Conservation (phyloP, 1,140 invertebrate genomes). For the Lysiphlebus fabarum region DNA sequence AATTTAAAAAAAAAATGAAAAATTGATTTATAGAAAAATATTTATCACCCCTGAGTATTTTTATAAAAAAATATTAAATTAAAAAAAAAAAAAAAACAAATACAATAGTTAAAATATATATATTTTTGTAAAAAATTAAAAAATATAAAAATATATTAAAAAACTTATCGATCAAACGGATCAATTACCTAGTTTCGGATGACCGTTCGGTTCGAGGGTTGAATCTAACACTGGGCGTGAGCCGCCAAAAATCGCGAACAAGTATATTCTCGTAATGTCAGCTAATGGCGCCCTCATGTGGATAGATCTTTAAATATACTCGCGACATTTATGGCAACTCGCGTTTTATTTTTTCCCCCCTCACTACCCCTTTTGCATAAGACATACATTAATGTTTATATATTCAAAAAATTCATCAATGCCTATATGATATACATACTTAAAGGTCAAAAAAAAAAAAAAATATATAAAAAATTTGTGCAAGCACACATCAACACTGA, state of each 20-base stretch:
- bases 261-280: constrained; percentile 45
- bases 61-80: too few relatives aligned
- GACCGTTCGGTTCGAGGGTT: constrained; percentile 56
- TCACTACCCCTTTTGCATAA: not conserved
- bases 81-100: too few relatives aligned
- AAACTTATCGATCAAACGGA: constrained; percentile 23
- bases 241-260: constrained; percentile 50
- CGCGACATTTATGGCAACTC: constrained; percentile 36
- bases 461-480: not conserved
- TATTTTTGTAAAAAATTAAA: not conserved
- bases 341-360: constrained; percentile 6
- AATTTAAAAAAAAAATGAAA: too few relatives aligned
- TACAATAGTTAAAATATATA: too few relatives aligned
- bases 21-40: too few relatives aligned
- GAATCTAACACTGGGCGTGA: constrained; percentile 52
- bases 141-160: not conserved
- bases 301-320: constrained; percentile 27
- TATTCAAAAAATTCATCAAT: not conserved
- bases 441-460: constrained; percentile 6
- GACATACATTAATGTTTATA: not conserved
- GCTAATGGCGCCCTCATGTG: constrained; percentile 42
- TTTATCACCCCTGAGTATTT: too few relatives aligned
- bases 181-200: constrained; percentile 54
- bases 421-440: not conserved
- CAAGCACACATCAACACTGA: too few relatives aligned